These are phyloP conservation scores for Rhynchotus rufescens DNA, from an alignment of 2,797 vertebrate genomes.

Conservation along the genomic window DNA sequence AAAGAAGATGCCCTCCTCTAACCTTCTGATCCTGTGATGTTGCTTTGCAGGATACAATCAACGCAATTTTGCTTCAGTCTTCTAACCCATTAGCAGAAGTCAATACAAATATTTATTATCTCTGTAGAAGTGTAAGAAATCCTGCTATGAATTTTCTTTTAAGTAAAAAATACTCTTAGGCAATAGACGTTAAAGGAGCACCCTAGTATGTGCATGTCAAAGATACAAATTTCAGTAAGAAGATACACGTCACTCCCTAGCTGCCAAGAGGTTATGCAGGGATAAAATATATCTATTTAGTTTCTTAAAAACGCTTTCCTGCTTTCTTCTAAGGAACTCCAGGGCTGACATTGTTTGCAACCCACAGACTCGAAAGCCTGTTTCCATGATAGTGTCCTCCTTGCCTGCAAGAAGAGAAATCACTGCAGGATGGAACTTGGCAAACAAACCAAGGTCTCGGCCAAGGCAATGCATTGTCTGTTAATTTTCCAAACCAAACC, in stretches of 20 bases:
- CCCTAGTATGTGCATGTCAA: not conserved
- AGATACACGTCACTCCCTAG: not conserved
- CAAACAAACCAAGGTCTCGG: constrained; percentile 31
- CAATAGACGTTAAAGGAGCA: not conserved
- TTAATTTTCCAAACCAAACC: constrained; percentile 54
- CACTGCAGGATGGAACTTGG: constrained; percentile 17
- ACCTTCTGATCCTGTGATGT: not conserved
- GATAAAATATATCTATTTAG: not conserved
- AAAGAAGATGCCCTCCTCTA: not conserved
- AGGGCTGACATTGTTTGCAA: not conserved
- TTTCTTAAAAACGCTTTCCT: not conserved
- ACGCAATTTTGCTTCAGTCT: not conserved
- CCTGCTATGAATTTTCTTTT: not conserved
- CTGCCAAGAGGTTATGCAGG: not conserved
- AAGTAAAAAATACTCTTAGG: not conserved
- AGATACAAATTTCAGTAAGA: not conserved
- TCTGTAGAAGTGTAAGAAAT: not conserved
- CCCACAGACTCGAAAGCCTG: not conserved
- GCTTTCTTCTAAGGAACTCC: not conserved
- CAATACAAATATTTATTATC: not conserved
- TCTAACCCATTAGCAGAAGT: not conserved
- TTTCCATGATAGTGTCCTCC: constrained; percentile 54
- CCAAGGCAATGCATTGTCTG: constrained; percentile 30
- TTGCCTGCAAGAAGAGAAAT: constrained; percentile 46
- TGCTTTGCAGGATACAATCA: not conserved